Base-by-base conservation (phyloP, 2,113 vertebrate genomes). In the Pogona vitticeps region DNA sequence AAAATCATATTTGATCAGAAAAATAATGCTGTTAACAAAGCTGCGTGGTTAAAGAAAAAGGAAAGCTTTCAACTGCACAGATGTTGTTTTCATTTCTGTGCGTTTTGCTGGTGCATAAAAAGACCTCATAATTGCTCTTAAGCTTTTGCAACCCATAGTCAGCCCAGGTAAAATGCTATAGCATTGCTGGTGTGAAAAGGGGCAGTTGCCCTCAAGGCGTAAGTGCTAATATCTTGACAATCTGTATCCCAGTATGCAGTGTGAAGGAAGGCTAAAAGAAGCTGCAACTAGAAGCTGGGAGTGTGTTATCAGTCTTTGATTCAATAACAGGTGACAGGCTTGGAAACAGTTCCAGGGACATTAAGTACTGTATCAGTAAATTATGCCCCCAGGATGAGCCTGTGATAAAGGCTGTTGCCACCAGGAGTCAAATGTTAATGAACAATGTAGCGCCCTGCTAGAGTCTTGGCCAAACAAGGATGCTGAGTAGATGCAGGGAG, bases 291-390 rank as follows among this genome's bases (percentile, higher is more conserved):
- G 46, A 83, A 26, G 80, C 42, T 36, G 23, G 9, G 83, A 36
- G 36, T 33, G 12, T 56, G n/a, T 70, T 46, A 83, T 61, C 63
- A 70, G 68, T 61, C 68, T 77, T 46, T 26, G 28, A 58, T 58
- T 26, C 33, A 33, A n/a, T 77, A 77, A 31, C 23, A 76, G 80
- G 36, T 26, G 80, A 77, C 12, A 71, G 73, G 46, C 73, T 28
- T 42, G 83, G 73, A 42, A 18, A 77, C 20, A 78, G 73, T 28
- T 52, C 28, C 17, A 6, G 20, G 75, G 33, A 61, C 70, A 33
- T 59, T 78, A 83, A 67, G 52, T 77, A n/a, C n/a, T n/a, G n/a
- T n/a, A 83, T 9, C 52, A 28, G 52, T 63, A n/a, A 88, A 21
- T 28, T 59, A 33, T 70, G 46, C 8, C 42, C 13, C 5, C 31